phyloP scores from a whole-genome alignment of 2,113 vertebrate species.

The Hirundichthys speculiger region DNA sequence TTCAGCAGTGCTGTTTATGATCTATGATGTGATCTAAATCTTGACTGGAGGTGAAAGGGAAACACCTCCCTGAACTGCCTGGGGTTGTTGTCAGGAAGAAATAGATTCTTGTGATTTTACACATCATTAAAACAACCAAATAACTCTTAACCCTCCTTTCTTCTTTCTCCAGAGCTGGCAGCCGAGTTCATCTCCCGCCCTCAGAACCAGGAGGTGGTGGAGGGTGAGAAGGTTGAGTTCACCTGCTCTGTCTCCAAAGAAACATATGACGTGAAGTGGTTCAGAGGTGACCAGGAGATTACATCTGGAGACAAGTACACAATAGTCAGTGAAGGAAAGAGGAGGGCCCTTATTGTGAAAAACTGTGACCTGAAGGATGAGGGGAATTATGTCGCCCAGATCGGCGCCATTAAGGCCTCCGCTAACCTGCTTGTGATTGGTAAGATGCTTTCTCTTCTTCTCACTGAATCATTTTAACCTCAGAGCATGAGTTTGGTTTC shows the following conservation, averaged over 20 bases:
- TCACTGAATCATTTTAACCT: accelerated
- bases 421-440: constrained; percentile 90
- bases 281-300: constrained; percentile 84
- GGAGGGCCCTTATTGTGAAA: constrained; percentile 88
- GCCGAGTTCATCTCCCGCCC: constrained; percentile 96
- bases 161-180: constrained; percentile 86
- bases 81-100: no score
- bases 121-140: no score
- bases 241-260: constrained; percentile 94
- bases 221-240: constrained; percentile 96
- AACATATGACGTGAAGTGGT: constrained; percentile 90
- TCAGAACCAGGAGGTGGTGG: constrained; percentile 93
- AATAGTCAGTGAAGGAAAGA: constrained; percentile 92
- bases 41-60: no score
- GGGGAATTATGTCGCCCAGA: constrained; percentile 86
- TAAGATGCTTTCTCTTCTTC: constrained; percentile 65
- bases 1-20: no score
- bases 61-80: no score
- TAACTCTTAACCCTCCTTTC: neutral
- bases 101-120: no score
- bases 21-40: no score
- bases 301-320: constrained; percentile 88
- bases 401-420: constrained; percentile 87
- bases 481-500: neutral
- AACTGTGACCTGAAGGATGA: constrained; percentile 87